These are phyloP conservation scores for Henicopernis longicauda DNA, from an alignment of 2,113 vertebrate species.

Conservation along the genomic window DNA sequence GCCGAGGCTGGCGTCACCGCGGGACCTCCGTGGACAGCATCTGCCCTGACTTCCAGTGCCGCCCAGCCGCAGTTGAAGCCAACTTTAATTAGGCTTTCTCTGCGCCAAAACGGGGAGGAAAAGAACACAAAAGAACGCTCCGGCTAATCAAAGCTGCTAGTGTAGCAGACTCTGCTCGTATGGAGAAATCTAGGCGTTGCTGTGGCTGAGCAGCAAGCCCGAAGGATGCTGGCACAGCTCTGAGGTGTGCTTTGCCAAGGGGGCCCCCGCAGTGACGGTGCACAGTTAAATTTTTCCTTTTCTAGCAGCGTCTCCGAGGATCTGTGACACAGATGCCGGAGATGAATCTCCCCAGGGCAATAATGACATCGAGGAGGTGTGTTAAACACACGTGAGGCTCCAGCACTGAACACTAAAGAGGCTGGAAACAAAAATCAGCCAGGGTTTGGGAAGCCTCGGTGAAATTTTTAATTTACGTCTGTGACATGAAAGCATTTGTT, in stretches of 20 bases:
- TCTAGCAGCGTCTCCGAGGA: not conserved
- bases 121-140: not conserved
- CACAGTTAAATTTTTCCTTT: not conserved
- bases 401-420: accelerated
- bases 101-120: accelerated
- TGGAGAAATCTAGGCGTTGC: accelerated
- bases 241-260: not conserved
- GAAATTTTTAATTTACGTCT: not conserved
- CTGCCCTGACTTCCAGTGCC: not conserved
- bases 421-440: not conserved
- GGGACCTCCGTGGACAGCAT: not conserved
- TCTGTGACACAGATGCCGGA: not conserved
- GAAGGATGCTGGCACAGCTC: not conserved
- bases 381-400: accelerated
- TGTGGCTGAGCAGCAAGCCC: not conserved
- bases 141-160: accelerated
- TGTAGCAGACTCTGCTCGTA: accelerated
- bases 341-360: not conserved
- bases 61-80: accelerated
- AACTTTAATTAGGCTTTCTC: not conserved
- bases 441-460: not conserved
- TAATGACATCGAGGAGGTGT: accelerated
- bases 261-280: accelerated
- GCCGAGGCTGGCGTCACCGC: not conserved
- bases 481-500: not conserved